Evolutionary conservation across 1,140 invertebrate species (phyloP), one percentile per base, ranked within the genome.

Genomic region (Himalopsyche phryganea): DNA sequence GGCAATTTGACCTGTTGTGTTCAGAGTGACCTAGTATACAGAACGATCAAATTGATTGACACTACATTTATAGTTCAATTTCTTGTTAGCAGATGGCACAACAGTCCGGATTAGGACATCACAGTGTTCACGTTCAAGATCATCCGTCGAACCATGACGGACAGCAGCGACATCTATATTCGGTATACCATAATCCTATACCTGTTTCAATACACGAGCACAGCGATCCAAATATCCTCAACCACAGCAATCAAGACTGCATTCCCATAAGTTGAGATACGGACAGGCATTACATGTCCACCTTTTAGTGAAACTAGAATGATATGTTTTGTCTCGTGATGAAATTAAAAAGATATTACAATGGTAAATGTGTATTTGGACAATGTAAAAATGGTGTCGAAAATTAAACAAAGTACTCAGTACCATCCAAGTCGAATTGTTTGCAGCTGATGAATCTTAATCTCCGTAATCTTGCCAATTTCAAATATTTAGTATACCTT

Each of bases 241-340:
- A 36, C n/a, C 61, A 63, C 35, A 58, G 9, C 20, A 63, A 54
- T 51, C 61, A 63, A 63, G 61, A 63, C 55, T 63, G 61, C 33
- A 57, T 63, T 13, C 55, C 61, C n/a, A 63, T 58, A 49, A 63
- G 61, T 58, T 63, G 56, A 63, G 61, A 49, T 14, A 41, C 38
- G 4, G 15, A 40, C n/a, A 13, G 11, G n/a, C 15, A 13, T 6
- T 40, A 40, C n/a, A 13, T 40, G 38, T 40, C 15, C 5, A 40
- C 11, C 15, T 13, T 40, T 40, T 40, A 40, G 15, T 40, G 11
- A 15, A 13, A 40, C 15, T 40, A 11, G 11, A n/a, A 40, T 40
- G 15, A 40, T 11, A 13, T n/a, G 15, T 40, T 6, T 5, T 40
- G 15, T 40, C 38, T 40, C n/a, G 15, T 13, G n/a, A 5, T 5